A percentile compares a stretch with the other conserved stretches of the same genome.
Evolutionary conservation across 2,888 invertebrate genomes (phyloP).

Genomic region (Spialia ferax): DNA sequence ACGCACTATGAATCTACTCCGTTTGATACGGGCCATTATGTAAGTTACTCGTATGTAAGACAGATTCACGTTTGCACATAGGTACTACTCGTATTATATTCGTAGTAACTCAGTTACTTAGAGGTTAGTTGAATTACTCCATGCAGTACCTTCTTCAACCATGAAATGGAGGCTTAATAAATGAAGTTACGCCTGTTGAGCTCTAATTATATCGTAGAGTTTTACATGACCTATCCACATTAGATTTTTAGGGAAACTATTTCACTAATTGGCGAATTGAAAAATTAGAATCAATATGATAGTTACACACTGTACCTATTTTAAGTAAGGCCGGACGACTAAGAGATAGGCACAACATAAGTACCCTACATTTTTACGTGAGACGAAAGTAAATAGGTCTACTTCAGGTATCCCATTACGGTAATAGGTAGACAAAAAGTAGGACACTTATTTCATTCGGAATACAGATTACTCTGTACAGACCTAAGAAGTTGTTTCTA

Average conservation of each 20-base stretch:
- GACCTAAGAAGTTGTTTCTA: too few relatives aligned
- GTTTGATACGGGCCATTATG: too few relatives aligned
- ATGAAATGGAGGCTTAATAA: background rate
- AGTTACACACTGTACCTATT: too few relatives aligned
- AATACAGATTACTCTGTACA: too few relatives aligned
- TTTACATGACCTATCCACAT: too few relatives aligned
- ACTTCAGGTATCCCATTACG: background rate
- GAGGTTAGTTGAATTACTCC: background rate
- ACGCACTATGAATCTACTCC: too few relatives aligned
- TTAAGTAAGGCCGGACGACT: too few relatives aligned
- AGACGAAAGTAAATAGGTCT: background rate
- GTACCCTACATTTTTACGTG: conserved; percentile 1
- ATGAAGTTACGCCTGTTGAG: background rate
- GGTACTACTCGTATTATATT: background rate
- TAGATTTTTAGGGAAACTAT: background rate
- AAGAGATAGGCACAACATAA: background rate
- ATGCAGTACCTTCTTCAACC: background rate
- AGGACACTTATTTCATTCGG: too few relatives aligned
- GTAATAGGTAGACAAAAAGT: background rate
- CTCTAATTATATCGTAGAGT: too few relatives aligned
- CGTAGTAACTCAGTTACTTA: background rate
- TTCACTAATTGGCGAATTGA: background rate
- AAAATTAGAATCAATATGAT: background rate
- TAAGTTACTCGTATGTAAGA: too few relatives aligned
- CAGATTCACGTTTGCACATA: too few relatives aligned